These are phyloP conservation scores for Pyrrhia umbra DNA, from an alignment of 2,888 invertebrate genomes.

Conservation along the genomic window DNA sequence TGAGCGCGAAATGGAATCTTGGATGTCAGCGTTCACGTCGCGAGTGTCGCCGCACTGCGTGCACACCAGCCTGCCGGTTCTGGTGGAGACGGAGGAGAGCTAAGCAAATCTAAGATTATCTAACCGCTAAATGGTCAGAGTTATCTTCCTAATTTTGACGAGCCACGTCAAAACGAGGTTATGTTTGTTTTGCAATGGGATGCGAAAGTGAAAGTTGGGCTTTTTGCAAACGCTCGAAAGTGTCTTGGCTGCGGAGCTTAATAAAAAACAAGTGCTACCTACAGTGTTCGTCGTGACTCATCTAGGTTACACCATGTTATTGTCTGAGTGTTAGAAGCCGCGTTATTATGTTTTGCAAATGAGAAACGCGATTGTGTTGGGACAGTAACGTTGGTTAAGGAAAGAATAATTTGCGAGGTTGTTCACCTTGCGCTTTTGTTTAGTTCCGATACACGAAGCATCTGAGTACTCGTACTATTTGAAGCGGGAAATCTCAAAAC, in stretches of 20 bases:
- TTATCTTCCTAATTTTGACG: slow-evolving; percentile 70
- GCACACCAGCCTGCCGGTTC: slow-evolving; percentile 89
- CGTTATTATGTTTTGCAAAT: slow-evolving; percentile 53
- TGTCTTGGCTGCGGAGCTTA: slow-evolving; percentile 65
- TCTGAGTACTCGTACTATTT: background rate
- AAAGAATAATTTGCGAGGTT: slow-evolving; percentile 54
- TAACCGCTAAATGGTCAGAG: slow-evolving; percentile 68
- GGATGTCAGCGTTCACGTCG: slow-evolving; percentile 91
- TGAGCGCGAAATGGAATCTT: slow-evolving; percentile 90
- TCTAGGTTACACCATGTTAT: slow-evolving; percentile 63
- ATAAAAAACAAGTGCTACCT: slow-evolving; percentile 61
- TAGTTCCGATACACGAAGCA: slow-evolving; percentile 27
- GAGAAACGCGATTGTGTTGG: slow-evolving; percentile 52
- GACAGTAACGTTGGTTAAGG: slow-evolving; percentile 46
- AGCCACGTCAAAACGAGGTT: slow-evolving; percentile 74
- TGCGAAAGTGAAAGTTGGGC: slow-evolving; percentile 83
- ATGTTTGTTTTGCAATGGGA: slow-evolving; percentile 84
- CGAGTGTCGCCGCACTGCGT: slow-evolving; percentile 83
- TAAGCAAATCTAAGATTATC: slow-evolving; percentile 63
- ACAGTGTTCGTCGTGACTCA: slow-evolving; percentile 63
- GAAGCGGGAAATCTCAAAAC: background rate
- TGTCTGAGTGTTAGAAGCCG: slow-evolving; percentile 49
- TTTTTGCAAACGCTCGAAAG: slow-evolving; percentile 83
- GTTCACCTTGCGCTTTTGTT: slow-evolving; percentile 50
- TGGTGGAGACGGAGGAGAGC: slow-evolving; percentile 91